A percentile compares a stretch with the other conserved stretches of the same genome.
phyloP scores from a whole-genome alignment of 2,113 vertebrate genomes.

The Morone chrysops region DNA sequence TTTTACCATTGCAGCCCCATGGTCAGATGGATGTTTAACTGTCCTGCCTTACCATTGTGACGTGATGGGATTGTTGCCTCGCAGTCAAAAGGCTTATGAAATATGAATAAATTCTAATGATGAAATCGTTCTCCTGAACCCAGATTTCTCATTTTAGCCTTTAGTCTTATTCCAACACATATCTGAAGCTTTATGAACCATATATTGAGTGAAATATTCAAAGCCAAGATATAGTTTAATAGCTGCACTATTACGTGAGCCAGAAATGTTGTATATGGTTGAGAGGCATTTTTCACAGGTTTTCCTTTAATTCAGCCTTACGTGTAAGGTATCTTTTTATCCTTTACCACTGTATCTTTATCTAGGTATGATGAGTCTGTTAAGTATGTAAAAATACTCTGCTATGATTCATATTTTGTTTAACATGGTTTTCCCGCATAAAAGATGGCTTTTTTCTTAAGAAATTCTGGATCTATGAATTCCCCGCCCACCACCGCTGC shows the following conservation, averaged over 20 bases:
- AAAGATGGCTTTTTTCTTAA: too few species aligned
- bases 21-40: not conserved
- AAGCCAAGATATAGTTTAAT: not conserved
- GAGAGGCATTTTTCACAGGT: not conserved
- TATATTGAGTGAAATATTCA: not conserved
- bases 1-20: not conserved
- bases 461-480: too few species aligned
- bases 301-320: not conserved
- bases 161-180: not conserved
- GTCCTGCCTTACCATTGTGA: not conserved
- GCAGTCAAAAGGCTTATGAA: not conserved
- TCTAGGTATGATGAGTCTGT: too few species aligned
- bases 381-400: too few species aligned
- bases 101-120: not conserved
- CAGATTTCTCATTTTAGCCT: not conserved
- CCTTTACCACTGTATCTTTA: too few species aligned
- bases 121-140: not conserved
- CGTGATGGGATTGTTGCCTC: not conserved
- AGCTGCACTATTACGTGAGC: not conserved
- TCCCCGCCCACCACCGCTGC: too few species aligned
- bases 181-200: not conserved
- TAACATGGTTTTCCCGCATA: too few species aligned
- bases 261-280: not conserved
- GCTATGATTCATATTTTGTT: too few species aligned
- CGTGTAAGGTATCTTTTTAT: too few species aligned